Percentiles rank a stretch among this genome's conserved stretches.
Conservation (phyloP, 2,113 vertebrate species). For the Tinamus guttatus region DNA sequence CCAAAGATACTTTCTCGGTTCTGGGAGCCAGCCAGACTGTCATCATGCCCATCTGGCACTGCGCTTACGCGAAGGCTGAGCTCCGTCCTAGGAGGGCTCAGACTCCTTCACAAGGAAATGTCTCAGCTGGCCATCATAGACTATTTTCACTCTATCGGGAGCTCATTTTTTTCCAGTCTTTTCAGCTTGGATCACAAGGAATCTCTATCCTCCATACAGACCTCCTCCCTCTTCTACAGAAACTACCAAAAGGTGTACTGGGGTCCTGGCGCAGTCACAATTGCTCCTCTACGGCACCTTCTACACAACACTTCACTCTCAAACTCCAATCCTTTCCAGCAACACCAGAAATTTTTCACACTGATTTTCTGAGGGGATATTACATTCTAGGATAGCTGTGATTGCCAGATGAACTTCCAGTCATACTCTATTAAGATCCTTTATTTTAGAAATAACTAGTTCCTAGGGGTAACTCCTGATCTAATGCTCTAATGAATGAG, state of each 20-base stretch:
- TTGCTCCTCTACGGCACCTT: not conserved
- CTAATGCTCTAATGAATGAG: not conserved
- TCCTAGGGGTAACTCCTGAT: not conserved
- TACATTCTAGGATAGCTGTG: not conserved
- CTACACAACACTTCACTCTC: not conserved
- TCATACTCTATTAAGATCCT: not conserved
- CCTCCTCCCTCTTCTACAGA: not conserved
- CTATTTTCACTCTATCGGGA: not conserved
- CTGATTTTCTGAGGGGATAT: not conserved
- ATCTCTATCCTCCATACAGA: not conserved
- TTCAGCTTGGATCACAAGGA: not conserved
- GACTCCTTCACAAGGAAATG: not conserved
- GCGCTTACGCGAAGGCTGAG: not conserved
- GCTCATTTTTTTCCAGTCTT: not conserved
- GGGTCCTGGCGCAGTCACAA: not conserved
- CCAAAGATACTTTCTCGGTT: not conserved
- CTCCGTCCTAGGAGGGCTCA: not conserved
- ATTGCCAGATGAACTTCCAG: not conserved
- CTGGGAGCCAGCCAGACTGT: not conserved
- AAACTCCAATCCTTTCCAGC: not conserved
- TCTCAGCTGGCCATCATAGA: not conserved
- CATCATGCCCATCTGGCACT: fast-evolving
- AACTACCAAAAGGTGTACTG: not conserved
- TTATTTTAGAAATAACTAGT: not conserved
- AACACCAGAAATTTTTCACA: not conserved